phyloP scores from a whole-genome alignment of 2,113 vertebrate species.

The Corythoichthys haematopterus region DNA sequence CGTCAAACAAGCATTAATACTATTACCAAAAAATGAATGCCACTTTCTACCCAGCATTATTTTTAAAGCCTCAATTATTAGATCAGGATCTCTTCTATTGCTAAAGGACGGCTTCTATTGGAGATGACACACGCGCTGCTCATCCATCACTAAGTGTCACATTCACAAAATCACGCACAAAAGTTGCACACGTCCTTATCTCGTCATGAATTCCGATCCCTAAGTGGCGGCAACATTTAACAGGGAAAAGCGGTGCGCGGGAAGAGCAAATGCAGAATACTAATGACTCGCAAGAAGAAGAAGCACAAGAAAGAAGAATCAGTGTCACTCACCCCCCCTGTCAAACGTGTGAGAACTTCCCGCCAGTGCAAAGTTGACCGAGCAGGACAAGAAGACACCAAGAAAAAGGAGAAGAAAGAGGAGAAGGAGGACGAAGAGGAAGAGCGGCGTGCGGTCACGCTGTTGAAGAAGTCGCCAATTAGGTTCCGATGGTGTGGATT shows the following conservation, averaged over 20 bases:
- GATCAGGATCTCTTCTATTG: neutral
- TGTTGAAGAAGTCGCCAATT: neutral
- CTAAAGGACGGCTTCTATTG: neutral
- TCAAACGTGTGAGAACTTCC: neutral
- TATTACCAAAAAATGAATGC: no score
- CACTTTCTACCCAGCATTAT: neutral
- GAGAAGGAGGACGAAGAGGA: neutral
- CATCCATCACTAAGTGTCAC: neutral
- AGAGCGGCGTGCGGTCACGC: neutral
- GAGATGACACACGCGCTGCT: neutral
- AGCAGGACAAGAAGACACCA: neutral
- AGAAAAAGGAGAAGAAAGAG: neutral
- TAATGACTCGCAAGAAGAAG: neutral
- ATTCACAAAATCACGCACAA: neutral
- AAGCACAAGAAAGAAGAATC: neutral
- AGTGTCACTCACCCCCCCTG: neutral
- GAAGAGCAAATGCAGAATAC: conserved; percentile 3
- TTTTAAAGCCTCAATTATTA: neutral
- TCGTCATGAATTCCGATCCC: neutral
- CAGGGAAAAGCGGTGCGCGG: neutral
- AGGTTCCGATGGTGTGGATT: neutral
- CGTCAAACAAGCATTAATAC: no score
- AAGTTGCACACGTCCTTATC: neutral
- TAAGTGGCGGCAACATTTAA: neutral
- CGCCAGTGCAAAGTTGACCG: neutral